Percentiles rank a stretch among this genome's conserved stretches.
Evolutionary conservation across 2,797 vertebrate species (phyloP).

Genomic region (Peromyscus nudipes): DNA sequence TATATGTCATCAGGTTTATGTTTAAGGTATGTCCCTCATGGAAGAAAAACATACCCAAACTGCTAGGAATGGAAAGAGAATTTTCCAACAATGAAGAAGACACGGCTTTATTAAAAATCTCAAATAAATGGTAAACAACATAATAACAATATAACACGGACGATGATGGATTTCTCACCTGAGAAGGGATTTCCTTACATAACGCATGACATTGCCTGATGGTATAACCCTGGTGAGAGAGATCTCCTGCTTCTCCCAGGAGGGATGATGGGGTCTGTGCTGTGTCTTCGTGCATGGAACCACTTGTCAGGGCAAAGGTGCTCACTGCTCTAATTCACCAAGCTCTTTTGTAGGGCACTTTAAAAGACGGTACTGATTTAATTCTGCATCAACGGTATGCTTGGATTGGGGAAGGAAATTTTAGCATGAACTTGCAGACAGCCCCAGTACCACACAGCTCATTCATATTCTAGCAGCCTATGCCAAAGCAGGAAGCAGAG

Average conservation of each 20-base stretch:
- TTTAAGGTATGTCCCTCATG: not conserved
- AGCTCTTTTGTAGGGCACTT: slow-evolving; percentile 31
- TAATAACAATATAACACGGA: not conserved
- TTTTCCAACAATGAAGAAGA: slow-evolving; percentile 6
- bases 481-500: slow-evolving; percentile 49
- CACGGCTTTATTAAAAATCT: slow-evolving; percentile 23
- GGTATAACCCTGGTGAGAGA: not conserved
- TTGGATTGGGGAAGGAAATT: slow-evolving; percentile 63
- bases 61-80: not conserved
- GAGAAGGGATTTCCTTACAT: not conserved
- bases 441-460: not conserved
- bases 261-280: not conserved
- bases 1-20: not conserved
- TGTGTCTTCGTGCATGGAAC: not conserved
- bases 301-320: not conserved
- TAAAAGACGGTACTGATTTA: slow-evolving; percentile 48
- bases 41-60: not conserved
- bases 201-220: not conserved
- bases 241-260: not conserved
- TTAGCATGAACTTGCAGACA: slow-evolving; percentile 51
- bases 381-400: slow-evolving; percentile 38
- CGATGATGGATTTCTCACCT: not conserved
- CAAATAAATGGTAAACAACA: slow-evolving; percentile 24
- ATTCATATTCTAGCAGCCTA: slow-evolving; percentile 59
- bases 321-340: not conserved